Evolutionary conservation across 2,113 vertebrate genomes (phyloP).

Genomic region (Percopsis transmontana): DNA sequence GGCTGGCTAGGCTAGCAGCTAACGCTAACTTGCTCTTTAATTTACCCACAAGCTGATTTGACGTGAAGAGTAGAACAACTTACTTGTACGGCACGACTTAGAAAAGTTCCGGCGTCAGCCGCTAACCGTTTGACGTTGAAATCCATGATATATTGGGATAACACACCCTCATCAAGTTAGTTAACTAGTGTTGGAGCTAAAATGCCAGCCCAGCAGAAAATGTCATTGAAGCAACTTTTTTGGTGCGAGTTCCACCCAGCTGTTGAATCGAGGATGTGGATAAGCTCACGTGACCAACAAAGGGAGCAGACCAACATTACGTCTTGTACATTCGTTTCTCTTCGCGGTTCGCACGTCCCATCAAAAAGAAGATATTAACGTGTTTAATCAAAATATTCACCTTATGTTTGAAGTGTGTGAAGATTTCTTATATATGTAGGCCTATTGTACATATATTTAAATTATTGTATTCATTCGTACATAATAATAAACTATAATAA

Average conservation of each 20-base stretch:
- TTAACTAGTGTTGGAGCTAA: slow-evolving; percentile 11
- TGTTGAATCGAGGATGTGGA: slow-evolving; percentile 42
- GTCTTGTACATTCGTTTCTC: too few species aligned
- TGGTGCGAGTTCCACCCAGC: slow-evolving; percentile 66
- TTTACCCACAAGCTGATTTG: slow-evolving; percentile 1
- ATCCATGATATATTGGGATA: slow-evolving; percentile 80
- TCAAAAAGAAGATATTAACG: too few species aligned
- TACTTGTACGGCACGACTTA: slow-evolving; percentile 95
- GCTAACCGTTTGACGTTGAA: slow-evolving; percentile 95
- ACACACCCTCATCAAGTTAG: background rate
- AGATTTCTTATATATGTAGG: too few species aligned
- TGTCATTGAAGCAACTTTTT: slow-evolving; percentile 61
- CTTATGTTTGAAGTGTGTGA: too few species aligned
- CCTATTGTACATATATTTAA: too few species aligned
- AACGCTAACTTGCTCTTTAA: slow-evolving; percentile 21
- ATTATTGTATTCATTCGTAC: too few species aligned
- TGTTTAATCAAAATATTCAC: too few species aligned
- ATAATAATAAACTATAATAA: too few species aligned
- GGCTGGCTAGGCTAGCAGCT: slow-evolving; percentile 42
- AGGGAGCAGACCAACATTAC: slow-evolving; percentile 34
- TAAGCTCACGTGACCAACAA: slow-evolving; percentile 14
- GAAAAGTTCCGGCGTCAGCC: slow-evolving; percentile 93
- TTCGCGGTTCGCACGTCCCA: too few species aligned
- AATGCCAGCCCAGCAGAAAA: slow-evolving; percentile 55
- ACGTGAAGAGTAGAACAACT: slow-evolving; percentile 21